phyloP scores from a whole-genome alignment of 2,113 vertebrate genomes.

The Brachirus orientalis region DNA sequence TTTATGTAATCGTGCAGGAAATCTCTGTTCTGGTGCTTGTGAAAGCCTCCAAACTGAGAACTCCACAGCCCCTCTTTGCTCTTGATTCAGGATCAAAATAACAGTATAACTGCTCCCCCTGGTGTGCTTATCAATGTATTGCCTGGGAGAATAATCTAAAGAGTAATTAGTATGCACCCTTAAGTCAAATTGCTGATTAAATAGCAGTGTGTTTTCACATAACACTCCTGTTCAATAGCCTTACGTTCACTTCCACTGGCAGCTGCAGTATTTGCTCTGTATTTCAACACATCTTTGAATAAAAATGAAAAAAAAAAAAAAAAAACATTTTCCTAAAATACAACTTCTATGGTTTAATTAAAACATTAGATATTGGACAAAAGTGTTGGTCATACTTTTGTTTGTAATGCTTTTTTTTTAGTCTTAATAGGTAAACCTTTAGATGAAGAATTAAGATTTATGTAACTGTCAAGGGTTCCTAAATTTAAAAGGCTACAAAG shows the following conservation, averaged over 20 bases:
- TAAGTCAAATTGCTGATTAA: slow-evolving; percentile 65
- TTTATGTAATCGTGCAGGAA: slow-evolving; percentile 79
- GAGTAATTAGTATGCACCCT: slow-evolving; percentile 72
- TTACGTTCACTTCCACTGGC: slow-evolving; percentile 40
- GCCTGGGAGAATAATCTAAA: slow-evolving; percentile 58
- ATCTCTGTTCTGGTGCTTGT: slow-evolving; percentile 67
- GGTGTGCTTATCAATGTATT: slow-evolving; percentile 75
- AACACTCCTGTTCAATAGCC: slow-evolving; percentile 32
- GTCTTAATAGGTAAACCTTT: slow-evolving; percentile 25
- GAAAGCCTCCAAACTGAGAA: slow-evolving; percentile 66
- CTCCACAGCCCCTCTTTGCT: slow-evolving; percentile 46
- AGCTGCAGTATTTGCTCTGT: slow-evolving; percentile 14
- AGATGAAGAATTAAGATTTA: slow-evolving; percentile 36
- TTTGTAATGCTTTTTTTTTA: slow-evolving; percentile 13
- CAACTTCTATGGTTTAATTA: slow-evolving; percentile 25
- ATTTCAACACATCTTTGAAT: slow-evolving; percentile 2
- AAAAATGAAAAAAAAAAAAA: too few species aligned
- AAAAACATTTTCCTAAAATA: too few species aligned
- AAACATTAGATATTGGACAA: slow-evolving; percentile 29
- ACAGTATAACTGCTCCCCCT: slow-evolving; percentile 86
- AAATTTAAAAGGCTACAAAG: slow-evolving; percentile 32
- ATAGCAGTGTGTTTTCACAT: slow-evolving; percentile 53
- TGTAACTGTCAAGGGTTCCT: slow-evolving; percentile 41
- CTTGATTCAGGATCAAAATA: slow-evolving; percentile 62
- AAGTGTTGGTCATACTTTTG: slow-evolving; percentile 9